phyloP scores from a whole-genome alignment of 2,113 vertebrate species.

The Psammodynastes pulverulentus region DNA sequence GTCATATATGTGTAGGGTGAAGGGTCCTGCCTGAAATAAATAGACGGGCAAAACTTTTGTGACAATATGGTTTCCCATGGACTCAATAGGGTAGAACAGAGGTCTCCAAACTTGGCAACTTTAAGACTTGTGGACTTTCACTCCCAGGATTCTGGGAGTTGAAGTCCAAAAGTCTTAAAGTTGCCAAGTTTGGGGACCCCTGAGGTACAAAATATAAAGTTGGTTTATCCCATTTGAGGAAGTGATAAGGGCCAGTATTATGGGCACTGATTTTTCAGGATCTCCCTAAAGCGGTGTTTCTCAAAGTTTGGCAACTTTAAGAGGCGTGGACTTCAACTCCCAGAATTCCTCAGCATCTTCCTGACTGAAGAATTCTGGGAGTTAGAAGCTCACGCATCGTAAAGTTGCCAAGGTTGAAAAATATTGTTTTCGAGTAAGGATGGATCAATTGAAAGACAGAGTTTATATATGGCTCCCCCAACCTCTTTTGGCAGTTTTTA shows the following conservation, averaged over 20 bases:
- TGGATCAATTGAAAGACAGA: not conserved
- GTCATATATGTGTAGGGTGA: not conserved
- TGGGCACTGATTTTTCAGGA: not conserved
- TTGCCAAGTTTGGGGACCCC: no score
- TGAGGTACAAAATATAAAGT: no score
- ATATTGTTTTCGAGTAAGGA: not conserved
- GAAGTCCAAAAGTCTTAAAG: no score
- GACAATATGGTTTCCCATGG: not conserved
- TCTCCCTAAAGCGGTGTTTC: not conserved
- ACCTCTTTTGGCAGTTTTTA: not conserved
- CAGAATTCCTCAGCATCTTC: no score
- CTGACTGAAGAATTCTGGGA: no score
- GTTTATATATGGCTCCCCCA: not conserved
- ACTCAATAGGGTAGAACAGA: not conserved
- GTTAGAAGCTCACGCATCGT: not conserved
- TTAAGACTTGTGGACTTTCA: no score
- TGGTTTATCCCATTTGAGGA: not conserved
- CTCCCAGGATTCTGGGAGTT: no score
- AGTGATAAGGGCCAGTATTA: not conserved
- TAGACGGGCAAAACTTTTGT: not conserved
- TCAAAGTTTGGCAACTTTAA: not conserved
- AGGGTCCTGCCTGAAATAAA: not conserved
- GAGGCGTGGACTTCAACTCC: no score
- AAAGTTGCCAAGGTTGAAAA: not conserved
- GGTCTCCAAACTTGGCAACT: no score